Percentiles rank a stretch among this genome's conserved stretches.
Conservation (phyloP, 2,888 invertebrate genomes). For the Eilema caniola region DNA sequence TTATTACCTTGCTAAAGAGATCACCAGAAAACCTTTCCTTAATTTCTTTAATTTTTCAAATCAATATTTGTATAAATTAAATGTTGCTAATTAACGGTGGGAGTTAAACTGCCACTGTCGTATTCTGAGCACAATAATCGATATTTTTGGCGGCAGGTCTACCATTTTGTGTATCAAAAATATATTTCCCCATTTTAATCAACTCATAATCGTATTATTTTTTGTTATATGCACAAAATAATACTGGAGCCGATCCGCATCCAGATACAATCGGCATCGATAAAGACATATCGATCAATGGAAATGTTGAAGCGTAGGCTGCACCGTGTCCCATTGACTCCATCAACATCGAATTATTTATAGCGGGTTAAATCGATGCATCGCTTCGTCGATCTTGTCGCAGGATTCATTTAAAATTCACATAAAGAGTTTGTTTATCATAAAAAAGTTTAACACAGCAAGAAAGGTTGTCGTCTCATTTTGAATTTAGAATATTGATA, state of each 20-base stretch:
- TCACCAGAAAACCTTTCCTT: background rate
- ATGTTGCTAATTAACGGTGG: no score
- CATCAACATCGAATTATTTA: constrained; percentile 50
- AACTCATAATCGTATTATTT: no score
- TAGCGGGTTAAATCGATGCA: constrained; percentile 44
- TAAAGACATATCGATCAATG: constrained; percentile 55
- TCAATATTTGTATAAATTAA: no score
- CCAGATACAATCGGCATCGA: constrained; percentile 48
- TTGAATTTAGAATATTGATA: constrained; percentile 15
- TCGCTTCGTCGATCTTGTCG: constrained; percentile 39
- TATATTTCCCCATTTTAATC: no score
- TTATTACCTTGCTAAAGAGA: no score
- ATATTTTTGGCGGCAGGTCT: no score
- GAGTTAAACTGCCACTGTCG: no score
- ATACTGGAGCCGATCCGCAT: constrained; percentile 39
- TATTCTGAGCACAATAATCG: no score
- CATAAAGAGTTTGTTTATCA: constrained; percentile 27
- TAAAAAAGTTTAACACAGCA: constrained; percentile 12
- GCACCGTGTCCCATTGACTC: constrained; percentile 37
- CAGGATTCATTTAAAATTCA: constrained; percentile 34
- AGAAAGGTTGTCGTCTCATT: background rate
- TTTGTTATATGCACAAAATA: constrained; percentile 5
- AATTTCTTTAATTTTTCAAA: background rate
- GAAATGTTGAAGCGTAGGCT: constrained; percentile 50
- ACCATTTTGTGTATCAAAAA: no score